phyloP scores from a whole-genome alignment of 2,797 vertebrate genomes.

The Melanotaenia nigrans region DNA sequence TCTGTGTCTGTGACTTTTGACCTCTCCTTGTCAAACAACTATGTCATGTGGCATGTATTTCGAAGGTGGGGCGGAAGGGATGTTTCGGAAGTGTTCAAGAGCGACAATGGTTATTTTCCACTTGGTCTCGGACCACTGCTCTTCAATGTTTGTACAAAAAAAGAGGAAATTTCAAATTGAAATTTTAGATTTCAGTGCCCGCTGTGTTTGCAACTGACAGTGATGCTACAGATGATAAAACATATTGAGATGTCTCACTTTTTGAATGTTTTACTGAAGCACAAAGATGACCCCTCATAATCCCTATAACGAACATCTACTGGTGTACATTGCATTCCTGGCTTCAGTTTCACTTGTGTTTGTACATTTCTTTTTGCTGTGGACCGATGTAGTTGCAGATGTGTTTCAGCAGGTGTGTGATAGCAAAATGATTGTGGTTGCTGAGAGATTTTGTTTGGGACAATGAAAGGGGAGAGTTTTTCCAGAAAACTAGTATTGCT shows the following conservation, averaged over 20 bases:
- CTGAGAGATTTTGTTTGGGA: not conserved
- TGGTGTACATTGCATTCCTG: constrained; percentile 35
- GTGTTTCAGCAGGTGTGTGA: not conserved
- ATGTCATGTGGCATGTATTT: constrained; percentile 94
- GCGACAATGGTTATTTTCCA: constrained; percentile 76
- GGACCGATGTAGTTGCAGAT: not conserved
- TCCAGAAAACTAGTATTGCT: not conserved
- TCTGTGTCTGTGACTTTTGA: constrained; percentile 92
- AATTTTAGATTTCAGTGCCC: constrained; percentile 87
- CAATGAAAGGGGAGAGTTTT: not conserved
- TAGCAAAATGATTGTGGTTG: not conserved
- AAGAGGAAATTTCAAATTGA: constrained; percentile 73
- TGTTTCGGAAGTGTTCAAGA: constrained; percentile 61
- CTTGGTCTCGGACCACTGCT: constrained; percentile 85
- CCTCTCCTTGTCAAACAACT: constrained; percentile 90
- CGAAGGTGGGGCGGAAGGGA: not conserved
- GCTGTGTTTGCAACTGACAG: constrained; percentile 91
- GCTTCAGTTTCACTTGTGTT: not conserved
- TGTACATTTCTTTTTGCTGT: constrained; percentile 3
- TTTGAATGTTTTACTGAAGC: constrained; percentile 43
- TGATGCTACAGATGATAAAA: constrained; percentile 76
- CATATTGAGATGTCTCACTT: constrained; percentile 53
- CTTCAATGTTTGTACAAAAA: constrained; percentile 82
- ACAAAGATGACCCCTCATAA: constrained; percentile 23
- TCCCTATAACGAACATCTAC: constrained; percentile 2